Conservation (phyloP, 2,888 invertebrate species). For the Panzeria rudis region DNA sequence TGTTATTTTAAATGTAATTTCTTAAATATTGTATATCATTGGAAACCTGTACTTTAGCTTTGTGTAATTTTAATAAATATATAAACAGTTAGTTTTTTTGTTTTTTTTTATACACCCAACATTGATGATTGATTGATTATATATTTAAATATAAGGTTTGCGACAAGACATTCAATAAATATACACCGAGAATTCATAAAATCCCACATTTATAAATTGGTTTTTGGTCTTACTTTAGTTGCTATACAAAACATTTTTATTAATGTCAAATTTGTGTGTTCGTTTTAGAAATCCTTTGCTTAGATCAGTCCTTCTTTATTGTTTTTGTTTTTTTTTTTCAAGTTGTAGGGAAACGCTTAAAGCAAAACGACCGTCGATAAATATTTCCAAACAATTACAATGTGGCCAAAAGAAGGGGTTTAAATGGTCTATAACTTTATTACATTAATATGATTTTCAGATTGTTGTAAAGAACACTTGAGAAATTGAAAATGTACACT, state of each 20-base stretch:
- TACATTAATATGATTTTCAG: too few relatives aligned
- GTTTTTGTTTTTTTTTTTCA: background rate
- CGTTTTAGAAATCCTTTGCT: constrained; percentile 44
- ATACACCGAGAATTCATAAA: constrained; percentile 67
- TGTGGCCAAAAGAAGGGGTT: too few relatives aligned
- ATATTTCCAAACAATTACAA: constrained; percentile 13
- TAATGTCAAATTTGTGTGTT: constrained; percentile 28
- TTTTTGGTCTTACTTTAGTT: constrained; percentile 19
- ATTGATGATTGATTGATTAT: constrained; percentile 49
- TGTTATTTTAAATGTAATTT: constrained; percentile 57
- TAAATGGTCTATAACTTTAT: too few relatives aligned
- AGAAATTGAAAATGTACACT: too few relatives aligned
- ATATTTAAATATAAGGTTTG: constrained; percentile 41
- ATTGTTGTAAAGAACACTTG: too few relatives aligned
- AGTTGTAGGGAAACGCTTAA: constrained; percentile 13
- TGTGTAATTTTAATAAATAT: constrained; percentile 46
- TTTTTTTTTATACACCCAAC: constrained; percentile 53
- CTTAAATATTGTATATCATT: constrained; percentile 59
- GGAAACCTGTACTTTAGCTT: constrained; percentile 68
- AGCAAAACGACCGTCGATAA: constrained; percentile 23
- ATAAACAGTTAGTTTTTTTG: constrained; percentile 56
- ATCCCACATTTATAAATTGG: constrained; percentile 42
- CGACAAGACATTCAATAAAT: constrained; percentile 59
- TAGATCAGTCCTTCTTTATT: constrained; percentile 2
- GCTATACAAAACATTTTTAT: constrained; percentile 29